These are phyloP conservation scores for Marmota monax DNA, from an alignment of 2,113 vertebrate genomes.

Conservation along the genomic window DNA sequence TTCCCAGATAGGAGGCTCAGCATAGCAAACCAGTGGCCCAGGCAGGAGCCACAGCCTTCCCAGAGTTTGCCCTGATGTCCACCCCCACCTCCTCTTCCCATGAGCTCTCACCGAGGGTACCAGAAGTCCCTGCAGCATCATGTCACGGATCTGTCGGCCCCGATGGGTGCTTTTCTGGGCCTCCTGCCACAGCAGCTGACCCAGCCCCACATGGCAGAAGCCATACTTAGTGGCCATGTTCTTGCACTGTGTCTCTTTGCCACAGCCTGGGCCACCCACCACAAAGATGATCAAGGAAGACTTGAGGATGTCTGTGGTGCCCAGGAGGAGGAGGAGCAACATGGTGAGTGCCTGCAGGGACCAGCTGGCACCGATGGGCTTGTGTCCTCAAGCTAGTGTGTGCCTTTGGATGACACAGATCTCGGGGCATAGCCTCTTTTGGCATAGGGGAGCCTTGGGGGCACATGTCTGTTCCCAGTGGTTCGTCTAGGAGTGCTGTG, in stretches of 20 bases:
- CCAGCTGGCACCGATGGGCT: fast-evolving
- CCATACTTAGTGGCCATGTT: constrained; percentile 71
- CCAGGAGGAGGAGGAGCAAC: background rate
- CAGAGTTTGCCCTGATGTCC: fast-evolving
- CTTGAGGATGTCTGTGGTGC: constrained; percentile 69
- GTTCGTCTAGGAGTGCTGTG: background rate
- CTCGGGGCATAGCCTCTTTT: background rate
- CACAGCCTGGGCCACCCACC: constrained; percentile 73
- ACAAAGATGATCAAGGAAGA: constrained; percentile 75
- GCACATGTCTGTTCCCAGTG: fast-evolving
- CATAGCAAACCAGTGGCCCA: background rate
- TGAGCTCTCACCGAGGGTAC: constrained; percentile 76
- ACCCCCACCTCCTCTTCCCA: background rate
- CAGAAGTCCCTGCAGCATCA: constrained; percentile 73
- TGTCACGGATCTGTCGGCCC: constrained; percentile 58
- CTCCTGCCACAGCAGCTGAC: constrained; percentile 74
- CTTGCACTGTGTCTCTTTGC: constrained; percentile 75
- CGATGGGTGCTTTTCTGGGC: background rate
- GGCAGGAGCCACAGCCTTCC: background rate
- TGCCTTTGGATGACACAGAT: background rate
- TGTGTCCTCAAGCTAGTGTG: background rate
- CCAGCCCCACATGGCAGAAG: constrained; percentile 75
- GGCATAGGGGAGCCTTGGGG: background rate
- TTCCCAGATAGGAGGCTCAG: background rate
- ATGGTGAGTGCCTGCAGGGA: background rate